Percentiles rank a stretch among this genome's conserved stretches.
Conservation (phyloP, 1,140 invertebrate species). For the Lucilia cuprina region DNA sequence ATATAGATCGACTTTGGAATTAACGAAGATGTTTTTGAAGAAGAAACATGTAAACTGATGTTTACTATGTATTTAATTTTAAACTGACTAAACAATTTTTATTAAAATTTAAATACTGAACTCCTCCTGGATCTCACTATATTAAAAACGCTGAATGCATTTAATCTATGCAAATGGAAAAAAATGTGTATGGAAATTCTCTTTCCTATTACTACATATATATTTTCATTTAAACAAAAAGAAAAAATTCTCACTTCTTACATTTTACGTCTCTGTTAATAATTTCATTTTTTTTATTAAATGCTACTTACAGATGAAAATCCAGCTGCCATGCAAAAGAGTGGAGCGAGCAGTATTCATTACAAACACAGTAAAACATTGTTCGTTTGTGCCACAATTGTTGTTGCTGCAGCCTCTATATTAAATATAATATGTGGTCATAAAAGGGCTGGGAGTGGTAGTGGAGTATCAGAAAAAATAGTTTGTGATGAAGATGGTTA, state of each 20-base stretch:
- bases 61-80: no score
- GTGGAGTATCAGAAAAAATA: no score
- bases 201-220: not conserved
- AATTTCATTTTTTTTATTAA: not conserved
- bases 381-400: not conserved
- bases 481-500: not conserved
- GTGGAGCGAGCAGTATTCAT: constrained; percentile 38
- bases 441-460: no score
- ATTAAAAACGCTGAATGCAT: no score
- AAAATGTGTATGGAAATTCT: no score
- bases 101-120: no score
- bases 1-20: no score
- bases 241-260: not conserved
- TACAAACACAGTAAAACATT: not conserved
- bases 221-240: not conserved
- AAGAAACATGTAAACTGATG: no score
- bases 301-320: constrained; percentile 53
- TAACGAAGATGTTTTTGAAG: no score
- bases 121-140: no score
- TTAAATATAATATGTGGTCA: not conserved
- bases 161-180: no score
- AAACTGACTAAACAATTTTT: no score
- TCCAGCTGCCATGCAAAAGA: constrained; percentile 59
- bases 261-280: not conserved
- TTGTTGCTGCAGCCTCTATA: not conserved